Base-by-base conservation (phyloP, 1,140 invertebrate genomes). In the Drosophila leontia region DNA sequence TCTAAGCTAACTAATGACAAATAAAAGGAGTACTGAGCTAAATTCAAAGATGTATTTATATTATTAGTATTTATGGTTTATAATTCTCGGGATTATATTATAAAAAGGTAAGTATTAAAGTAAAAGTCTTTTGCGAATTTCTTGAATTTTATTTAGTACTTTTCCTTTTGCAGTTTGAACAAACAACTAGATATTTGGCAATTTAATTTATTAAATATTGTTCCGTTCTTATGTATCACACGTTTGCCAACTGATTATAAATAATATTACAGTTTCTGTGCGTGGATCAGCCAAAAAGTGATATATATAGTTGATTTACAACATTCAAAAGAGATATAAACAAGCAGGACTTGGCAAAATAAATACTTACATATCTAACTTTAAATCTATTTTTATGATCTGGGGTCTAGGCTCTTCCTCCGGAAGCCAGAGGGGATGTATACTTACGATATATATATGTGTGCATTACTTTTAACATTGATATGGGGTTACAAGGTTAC, bases 391-490 rank as follows among this genome's bases (percentile, higher is more conserved):
- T 11, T 29, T 1, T 65, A 35, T 35, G 15, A 17, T 42, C 23
- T 64, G 11, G 17, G n/a, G n/a, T n/a, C n/a, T n/a, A n/a, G n/a
- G n/a, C n/a, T n/a, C n/a, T n/a, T n/a, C n/a, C n/a, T n/a, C n/a
- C n/a, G n/a, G n/a, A n/a, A n/a, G n/a, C n/a, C n/a, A n/a, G n/a
- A n/a, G n/a, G n/a, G n/a, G 34, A 23, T 32, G 2, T 23, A 9
- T 17, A 32, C 48, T 26, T 50, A 50, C 48, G 26, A 48, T 2
- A 68, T 47, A 17, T 57, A 12, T 57, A 12, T 11, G 29, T 77
- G 56, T 68, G 75, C 75, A 51, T 50, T 70, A 78, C 29, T 58
- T 57, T 78, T 63, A 78, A 78, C 65, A 42, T 78, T 78, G 75
- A 78, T 78, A 78, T 78, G 75, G 53, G 47, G 15, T 32, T 35